These are phyloP conservation scores for Tokudaia tokunoshimensis DNA, from an alignment of 2,797 vertebrate species.

Conservation along the genomic window DNA sequence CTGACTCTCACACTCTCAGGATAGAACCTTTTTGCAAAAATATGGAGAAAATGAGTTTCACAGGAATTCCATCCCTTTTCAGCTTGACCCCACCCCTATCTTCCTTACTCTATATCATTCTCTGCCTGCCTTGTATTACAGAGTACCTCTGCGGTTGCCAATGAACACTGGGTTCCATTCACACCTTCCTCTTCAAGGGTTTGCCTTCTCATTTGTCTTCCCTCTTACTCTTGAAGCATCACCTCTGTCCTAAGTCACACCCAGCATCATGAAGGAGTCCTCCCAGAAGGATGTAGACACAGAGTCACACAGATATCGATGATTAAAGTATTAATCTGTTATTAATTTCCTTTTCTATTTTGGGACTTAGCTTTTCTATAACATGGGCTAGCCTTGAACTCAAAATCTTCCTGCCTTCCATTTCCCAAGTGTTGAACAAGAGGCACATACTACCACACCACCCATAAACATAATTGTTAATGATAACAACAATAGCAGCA, in stretches of 20 bases:
- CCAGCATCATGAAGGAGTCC: not conserved
- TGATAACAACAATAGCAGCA: not conserved
- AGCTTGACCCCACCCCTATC: not conserved
- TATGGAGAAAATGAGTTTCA: conserved; percentile 12
- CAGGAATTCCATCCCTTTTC: conserved; percentile 9
- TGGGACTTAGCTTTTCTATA: not conserved
- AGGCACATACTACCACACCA: not conserved
- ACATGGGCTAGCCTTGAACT: not conserved
- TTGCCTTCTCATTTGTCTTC: not conserved
- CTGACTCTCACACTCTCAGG: not conserved
- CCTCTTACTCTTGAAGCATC: not conserved
- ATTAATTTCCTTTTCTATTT: not conserved
- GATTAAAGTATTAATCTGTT: not conserved
- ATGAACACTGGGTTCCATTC: no score
- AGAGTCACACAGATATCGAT: not conserved
- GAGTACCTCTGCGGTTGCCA: not conserved
- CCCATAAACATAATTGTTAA: not conserved
- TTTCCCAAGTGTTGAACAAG: not conserved
- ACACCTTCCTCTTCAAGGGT: not conserved
- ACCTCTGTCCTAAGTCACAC: not conserved
- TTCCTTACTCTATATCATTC: not conserved
- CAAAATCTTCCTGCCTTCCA: not conserved
- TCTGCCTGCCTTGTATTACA: not conserved
- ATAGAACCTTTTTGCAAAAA: not conserved
- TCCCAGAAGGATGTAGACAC: not conserved